Base-by-base conservation (phyloP, 2,797 vertebrate genomes). In the Bradypus variegatus region DNA sequence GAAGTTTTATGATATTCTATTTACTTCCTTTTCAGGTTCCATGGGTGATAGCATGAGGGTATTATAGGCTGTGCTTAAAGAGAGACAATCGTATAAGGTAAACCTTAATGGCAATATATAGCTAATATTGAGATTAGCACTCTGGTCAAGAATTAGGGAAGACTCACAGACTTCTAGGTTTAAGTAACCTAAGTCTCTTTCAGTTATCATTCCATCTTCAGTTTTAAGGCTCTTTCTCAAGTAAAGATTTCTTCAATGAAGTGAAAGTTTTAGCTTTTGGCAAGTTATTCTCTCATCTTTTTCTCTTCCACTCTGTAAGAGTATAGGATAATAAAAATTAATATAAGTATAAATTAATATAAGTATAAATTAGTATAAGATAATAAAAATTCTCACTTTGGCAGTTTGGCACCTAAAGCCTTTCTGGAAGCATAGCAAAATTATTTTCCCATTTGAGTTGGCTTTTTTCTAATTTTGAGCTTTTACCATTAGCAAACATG, bases 71-170 rank as follows among this genome's bases (percentile, higher is more conserved):
- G 50, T 86, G 18, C 10, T 82, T 82, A 85, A 82, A 73, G 29
- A 92, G 41, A 92, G 83, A 73, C 83, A n/a, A 29, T 50, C 83
- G 29, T 6, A 75, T 88, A 72, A 91, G 88, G 65, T 83, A 90
- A 90, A 83, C 2, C 45, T 82, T 38, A 62, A 9, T 77, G 33
- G 29, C 88, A 94, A 83, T 4, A 82, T 65, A 8, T 38, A 50
- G 55, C 29, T 92, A 85, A 78, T 64, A 80, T 6, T 81, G 13
- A 67, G 21, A 6, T 81, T 79, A 78, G 19, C 58, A 53, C 2
- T n/a, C 27, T 76, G 77, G 13, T 16, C 19, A 83, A 62, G 15
- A 83, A 72, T 78, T 92, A 67, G 25, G 87, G 65, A 70, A 83
- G 58, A 36, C 9, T 94, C 41, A 86, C 33, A 90, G 72, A 87